phyloP scores from a whole-genome alignment of 1,140 invertebrate genomes.

The Lepidurus apus region DNA sequence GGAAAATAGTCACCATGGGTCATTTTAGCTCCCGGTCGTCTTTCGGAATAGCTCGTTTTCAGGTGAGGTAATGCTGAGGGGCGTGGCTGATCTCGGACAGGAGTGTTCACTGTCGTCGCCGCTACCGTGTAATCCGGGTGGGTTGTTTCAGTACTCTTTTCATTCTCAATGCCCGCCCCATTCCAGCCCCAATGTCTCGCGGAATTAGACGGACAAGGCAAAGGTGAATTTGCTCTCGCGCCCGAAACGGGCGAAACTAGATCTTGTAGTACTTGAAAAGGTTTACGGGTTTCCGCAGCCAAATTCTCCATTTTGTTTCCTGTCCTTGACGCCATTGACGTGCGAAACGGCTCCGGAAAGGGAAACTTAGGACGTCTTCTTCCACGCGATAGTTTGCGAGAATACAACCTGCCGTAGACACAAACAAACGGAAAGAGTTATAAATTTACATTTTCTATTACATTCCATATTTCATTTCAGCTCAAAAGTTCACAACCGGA shows the following conservation, averaged over 20 bases:
- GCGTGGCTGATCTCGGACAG: neutral
- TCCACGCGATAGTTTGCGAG: neutral
- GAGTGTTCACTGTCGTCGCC: neutral
- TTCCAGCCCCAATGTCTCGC: neutral
- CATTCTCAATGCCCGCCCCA: neutral
- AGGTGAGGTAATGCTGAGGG: neutral
- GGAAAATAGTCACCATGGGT: neutral
- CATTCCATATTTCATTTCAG: neutral
- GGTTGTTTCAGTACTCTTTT: neutral
- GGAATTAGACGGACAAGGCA: neutral
- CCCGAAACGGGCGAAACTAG: neutral
- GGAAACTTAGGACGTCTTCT: neutral
- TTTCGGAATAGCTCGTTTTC: neutral
- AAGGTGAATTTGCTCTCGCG: neutral
- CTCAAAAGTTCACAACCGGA: neutral
- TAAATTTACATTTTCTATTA: neutral
- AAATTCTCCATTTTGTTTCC: neutral
- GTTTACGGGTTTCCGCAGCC: neutral
- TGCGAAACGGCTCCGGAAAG: neutral
- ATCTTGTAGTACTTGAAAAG: neutral
- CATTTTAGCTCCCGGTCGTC: conserved; percentile 1
- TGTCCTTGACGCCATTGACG: neutral
- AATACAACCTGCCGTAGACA: neutral
- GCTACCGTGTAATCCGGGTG: neutral
- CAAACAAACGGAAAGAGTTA: neutral